phyloP scores from a whole-genome alignment of 1,140 invertebrate genomes.

The Littorina saxatilis region DNA sequence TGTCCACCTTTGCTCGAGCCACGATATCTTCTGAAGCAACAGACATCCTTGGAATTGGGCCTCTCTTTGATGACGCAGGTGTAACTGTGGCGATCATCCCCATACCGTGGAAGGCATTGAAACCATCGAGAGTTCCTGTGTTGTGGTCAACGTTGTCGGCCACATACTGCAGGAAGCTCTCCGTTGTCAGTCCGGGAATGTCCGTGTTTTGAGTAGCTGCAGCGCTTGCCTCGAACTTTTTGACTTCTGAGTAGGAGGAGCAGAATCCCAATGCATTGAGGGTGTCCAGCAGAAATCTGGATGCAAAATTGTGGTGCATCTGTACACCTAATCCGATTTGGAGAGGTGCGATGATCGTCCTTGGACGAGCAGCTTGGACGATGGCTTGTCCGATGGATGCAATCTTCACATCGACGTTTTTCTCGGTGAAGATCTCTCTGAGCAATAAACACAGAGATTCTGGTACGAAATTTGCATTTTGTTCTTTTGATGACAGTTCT shows the following conservation, averaged over 20 bases:
- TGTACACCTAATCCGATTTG: constrained; percentile 19
- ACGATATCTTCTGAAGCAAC: constrained; percentile 37
- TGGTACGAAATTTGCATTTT: too few species aligned
- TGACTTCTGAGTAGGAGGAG: constrained; percentile 23
- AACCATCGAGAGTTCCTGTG: constrained; percentile 39
- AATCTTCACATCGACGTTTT: too few species aligned
- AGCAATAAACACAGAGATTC: too few species aligned
- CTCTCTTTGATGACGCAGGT: constrained; percentile 20
- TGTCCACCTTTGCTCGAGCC: constrained; percentile 38
- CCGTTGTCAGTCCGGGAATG: neutral
- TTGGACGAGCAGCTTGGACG: neutral
- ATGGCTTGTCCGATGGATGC: too few species aligned
- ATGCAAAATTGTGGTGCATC: neutral
- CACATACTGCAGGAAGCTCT: neutral
- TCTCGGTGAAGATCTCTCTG: too few species aligned
- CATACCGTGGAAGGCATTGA: too few species aligned
- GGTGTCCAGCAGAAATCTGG: neutral
- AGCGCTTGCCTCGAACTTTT: constrained; percentile 1
- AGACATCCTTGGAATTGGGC: constrained; percentile 30
- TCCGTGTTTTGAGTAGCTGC: neutral
- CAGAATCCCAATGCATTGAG: neutral
- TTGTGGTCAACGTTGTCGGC: constrained; percentile 34
- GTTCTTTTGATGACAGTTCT: too few species aligned
- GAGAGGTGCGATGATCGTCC: too few species aligned
- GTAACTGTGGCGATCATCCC: constrained; percentile 45